These are phyloP conservation scores for Dolomedes plantarius DNA, from an alignment of 2,888 invertebrate genomes.

Conservation along the genomic window DNA sequence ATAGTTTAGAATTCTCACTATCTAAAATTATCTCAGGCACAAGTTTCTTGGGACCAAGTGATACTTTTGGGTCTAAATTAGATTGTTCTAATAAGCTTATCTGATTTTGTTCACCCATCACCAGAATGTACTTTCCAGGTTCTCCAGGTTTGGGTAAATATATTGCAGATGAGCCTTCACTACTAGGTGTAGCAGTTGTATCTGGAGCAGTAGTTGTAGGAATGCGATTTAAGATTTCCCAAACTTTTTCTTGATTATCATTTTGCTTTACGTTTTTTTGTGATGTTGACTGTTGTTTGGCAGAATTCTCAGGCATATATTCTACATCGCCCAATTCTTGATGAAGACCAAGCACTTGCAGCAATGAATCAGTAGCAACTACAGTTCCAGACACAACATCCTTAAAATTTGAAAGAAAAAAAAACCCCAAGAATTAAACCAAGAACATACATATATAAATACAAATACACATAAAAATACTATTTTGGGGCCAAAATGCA, in stretches of 20 bases:
- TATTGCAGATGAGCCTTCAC: constrained; percentile 53
- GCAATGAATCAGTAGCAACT: constrained; percentile 55
- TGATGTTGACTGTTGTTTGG: constrained; percentile 5
- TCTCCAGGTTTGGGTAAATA: constrained; percentile 68
- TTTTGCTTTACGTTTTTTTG: neutral
- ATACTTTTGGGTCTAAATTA: constrained; percentile 64
- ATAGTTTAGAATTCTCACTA: constrained; percentile 5
- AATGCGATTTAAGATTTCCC: constrained; percentile 57
- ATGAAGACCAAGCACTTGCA: constrained; percentile 59
- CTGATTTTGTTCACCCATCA: constrained; percentile 67
- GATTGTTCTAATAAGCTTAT: constrained; percentile 50
- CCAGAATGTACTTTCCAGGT: constrained; percentile 63
- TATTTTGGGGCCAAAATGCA: no score
- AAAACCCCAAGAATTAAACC: no score
- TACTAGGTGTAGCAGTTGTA: constrained; percentile 5
- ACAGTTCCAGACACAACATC: constrained; percentile 62
- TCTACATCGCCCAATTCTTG: constrained; percentile 27
- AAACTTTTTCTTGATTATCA: constrained; percentile 47
- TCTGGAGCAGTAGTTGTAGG: constrained; percentile 38
- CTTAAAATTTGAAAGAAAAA: constrained; percentile 26
- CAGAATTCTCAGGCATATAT: neutral
- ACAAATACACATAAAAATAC: no score
- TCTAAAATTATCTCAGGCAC: constrained; percentile 44
- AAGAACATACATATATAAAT: no score
- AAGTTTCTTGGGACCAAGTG: constrained; percentile 50